Evolutionary conservation across 1,140 invertebrate species (phyloP).

Genomic region (Pemphigus obesinymphae): DNA sequence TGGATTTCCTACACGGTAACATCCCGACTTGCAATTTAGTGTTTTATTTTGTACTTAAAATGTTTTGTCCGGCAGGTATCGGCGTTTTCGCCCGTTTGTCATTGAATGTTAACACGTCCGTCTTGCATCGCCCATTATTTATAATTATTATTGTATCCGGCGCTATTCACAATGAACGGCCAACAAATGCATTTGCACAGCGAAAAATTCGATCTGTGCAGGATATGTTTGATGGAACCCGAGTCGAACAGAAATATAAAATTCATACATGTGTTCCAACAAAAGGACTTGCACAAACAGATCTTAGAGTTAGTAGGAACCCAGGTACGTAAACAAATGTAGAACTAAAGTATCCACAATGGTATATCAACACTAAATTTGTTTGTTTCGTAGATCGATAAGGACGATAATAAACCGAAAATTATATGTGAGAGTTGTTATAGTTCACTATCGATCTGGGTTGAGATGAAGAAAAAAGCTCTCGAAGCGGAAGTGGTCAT

Average conservation of each 20-base stretch:
- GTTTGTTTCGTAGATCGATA: not conserved
- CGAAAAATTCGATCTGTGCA: slow-evolving; percentile 14
- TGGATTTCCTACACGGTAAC: too few species aligned
- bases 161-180: not conserved
- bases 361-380: too few species aligned
- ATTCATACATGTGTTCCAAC: not conserved
- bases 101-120: too few species aligned
- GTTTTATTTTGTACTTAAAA: too few species aligned
- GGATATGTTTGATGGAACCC: slow-evolving; percentile 7
- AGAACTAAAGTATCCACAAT: too few species aligned
- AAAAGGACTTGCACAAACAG: not conserved
- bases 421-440: slow-evolving; percentile 1
- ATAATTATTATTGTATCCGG: too few species aligned
- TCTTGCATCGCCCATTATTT: too few species aligned
- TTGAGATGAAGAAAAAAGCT: slow-evolving; percentile 6
- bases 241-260: not conserved
- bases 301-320: not conserved
- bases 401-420: slow-evolving; percentile 13
- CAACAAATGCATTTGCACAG: not conserved
- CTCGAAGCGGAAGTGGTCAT: not conserved
- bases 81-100: too few species aligned
- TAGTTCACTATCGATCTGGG: not conserved
- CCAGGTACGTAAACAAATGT: not conserved
- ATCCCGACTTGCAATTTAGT: too few species aligned
- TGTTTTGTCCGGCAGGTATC: too few species aligned